phyloP scores from a whole-genome alignment of 2,888 invertebrate genomes.

The Eumerus sabulonum region DNA sequence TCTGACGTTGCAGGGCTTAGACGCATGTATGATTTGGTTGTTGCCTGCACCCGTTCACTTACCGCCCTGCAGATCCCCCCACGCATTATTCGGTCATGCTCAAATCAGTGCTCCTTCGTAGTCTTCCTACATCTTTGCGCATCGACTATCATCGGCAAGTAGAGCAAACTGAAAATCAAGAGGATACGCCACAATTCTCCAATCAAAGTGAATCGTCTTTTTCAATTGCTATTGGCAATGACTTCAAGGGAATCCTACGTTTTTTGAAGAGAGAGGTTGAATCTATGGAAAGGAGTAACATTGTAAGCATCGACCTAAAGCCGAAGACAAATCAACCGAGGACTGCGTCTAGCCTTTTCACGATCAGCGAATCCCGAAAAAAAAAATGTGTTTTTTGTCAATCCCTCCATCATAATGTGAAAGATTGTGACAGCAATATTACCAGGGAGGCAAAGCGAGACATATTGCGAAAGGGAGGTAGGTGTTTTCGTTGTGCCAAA shows the following conservation, averaged over 20 bases:
- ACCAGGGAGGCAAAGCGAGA: too few species aligned
- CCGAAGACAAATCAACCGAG: constrained; percentile 3
- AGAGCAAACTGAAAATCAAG: constrained; percentile 3
- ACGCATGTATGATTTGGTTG: constrained; percentile 2
- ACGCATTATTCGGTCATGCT: constrained; percentile 35
- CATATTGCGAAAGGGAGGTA: too few species aligned
- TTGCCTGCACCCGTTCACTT: constrained; percentile 8
- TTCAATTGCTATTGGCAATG: constrained; percentile 12
- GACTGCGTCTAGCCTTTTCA: constrained; percentile 26
- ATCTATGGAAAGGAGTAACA: constrained; percentile 15
- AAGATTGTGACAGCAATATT: too few species aligned
- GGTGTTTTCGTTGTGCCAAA: constrained; percentile 25
- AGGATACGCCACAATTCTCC: constrained; percentile 5
- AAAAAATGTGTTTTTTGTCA: constrained; percentile 23
- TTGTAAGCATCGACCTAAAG: constrained; percentile 18
- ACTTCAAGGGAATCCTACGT: constrained; percentile 16
- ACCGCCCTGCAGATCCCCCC: constrained; percentile 4
- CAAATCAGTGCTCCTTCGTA: constrained; percentile 12
- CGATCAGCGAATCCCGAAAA: constrained; percentile 6
- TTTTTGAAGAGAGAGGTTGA: constrained; percentile 30
- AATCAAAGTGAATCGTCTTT: constrained; percentile 14
- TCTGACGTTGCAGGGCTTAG: constrained; percentile 13
- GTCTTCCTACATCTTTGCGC: constrained; percentile 22
- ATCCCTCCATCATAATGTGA: too few species aligned
- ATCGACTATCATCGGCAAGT: constrained; percentile 26